phyloP scores from a whole-genome alignment of 2,113 vertebrate species.

The Okapia johnstoni region DNA sequence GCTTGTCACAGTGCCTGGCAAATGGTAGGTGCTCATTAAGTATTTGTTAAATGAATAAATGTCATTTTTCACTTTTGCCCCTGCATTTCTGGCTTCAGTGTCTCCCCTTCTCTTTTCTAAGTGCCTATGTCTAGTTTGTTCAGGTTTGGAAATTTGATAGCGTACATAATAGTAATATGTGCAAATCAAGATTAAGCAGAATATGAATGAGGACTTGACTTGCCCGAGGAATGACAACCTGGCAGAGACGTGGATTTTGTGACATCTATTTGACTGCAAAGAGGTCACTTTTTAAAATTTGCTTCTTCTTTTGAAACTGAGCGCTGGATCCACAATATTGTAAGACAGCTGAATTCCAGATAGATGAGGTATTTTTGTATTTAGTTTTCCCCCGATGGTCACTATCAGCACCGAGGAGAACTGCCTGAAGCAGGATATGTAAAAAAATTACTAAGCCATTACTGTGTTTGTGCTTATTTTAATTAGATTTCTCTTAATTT shows the following conservation, averaged over 20 bases:
- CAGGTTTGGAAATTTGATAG: neutral
- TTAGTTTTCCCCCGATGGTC: neutral
- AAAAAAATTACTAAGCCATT: constrained; percentile 61
- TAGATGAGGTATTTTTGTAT: neutral
- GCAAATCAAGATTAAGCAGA: neutral
- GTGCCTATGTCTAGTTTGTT: neutral
- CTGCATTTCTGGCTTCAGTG: neutral
- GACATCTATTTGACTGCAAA: neutral
- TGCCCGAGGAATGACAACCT: neutral
- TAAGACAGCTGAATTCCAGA: neutral
- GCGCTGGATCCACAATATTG: neutral
- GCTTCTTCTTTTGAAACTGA: neutral
- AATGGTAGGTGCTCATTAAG: constrained; percentile 43
- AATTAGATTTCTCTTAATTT: constrained; percentile 68
- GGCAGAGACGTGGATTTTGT: neutral
- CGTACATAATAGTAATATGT: neutral
- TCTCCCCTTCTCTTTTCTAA: neutral
- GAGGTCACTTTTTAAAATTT: neutral
- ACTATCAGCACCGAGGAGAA: neutral
- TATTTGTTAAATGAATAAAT: constrained; percentile 41
- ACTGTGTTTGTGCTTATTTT: constrained; percentile 60
- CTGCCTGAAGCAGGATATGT: constrained; percentile 1
- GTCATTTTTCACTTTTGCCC: neutral
- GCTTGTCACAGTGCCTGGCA: neutral
- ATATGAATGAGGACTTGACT: neutral